Evolutionary conservation across 2,888 invertebrate species (phyloP), one percentile per base, ranked within the genome.

Genomic region (Drosophila pegasa): DNA sequence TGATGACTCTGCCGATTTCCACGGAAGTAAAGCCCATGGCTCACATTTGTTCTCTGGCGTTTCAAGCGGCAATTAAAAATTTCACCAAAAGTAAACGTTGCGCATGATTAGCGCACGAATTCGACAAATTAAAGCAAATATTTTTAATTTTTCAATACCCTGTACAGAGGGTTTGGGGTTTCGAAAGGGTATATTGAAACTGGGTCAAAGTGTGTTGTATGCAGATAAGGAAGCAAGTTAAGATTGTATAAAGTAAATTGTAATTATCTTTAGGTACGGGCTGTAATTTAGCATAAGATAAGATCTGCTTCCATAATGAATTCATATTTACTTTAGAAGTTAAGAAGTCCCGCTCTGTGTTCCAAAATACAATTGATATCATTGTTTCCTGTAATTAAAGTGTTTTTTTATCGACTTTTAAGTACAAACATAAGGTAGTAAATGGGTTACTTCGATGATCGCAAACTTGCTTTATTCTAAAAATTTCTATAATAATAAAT

Each of bases 31-130:
- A 58, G 45, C 61, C 14, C 16, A 25, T 51, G 45, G 20, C 45
- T 56, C 38, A 50, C 63, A 72, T 69, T 70, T 51, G 52, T 77
- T 68, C 54, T 56, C 47, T 62, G 56, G 66, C 68, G 71, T 69
- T 78, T 51, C 68, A 45, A 55, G 60, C 61, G 69, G 76, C 87
- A 85, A 85, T 85, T 85, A 81, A 75, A 83, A 78, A 75, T 78
- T 82, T 81, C 72, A 85, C 76, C 78, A 79, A 78, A 75, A 72
- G 71, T 73, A 72, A 78, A 75, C 74, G 88, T 76, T 87, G 84
- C 86, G 86, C 86, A 88, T 87, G 86, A 87, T 88, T 88, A 84
- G 66, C 72, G 72, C 71, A 72, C 80, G 61, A 80, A 71, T 77
- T 77, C 43, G 58, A 75, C 51, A 70, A 71, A 47, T 56, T 50